Percentiles rank a stretch among this genome's conserved stretches.
Conservation (phyloP, 1,140 invertebrate species). For the Hyles euphorbiae region DNA sequence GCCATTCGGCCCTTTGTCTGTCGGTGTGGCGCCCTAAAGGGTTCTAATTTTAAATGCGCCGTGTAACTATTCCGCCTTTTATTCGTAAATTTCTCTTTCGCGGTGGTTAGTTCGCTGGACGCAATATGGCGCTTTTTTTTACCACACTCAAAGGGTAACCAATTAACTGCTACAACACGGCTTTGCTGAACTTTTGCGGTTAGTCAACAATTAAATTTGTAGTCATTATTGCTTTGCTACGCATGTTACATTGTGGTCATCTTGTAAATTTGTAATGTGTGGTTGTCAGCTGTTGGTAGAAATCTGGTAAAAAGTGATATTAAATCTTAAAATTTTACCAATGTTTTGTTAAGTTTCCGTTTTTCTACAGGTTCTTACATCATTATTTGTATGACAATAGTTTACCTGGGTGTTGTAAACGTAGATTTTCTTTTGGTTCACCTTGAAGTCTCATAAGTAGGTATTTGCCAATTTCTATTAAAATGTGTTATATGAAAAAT, state of each 20-base stretch:
- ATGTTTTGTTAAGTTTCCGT: too few species aligned
- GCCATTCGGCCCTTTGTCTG: constrained; percentile 71
- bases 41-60: constrained; percentile 74
- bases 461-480: too few species aligned
- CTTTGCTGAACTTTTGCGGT: constrained; percentile 57
- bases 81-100: constrained; percentile 74
- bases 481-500: too few species aligned
- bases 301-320: too few species aligned
- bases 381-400: too few species aligned
- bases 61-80: constrained; percentile 71
- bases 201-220: constrained; percentile 33
- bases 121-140: constrained; percentile 70
- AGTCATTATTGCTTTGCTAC: neutral
- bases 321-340: too few species aligned
- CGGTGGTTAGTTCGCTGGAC: constrained; percentile 69
- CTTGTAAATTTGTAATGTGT: too few species aligned
- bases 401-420: too few species aligned
- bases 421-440: too few species aligned
- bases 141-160: constrained; percentile 55
- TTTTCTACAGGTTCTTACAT: too few species aligned
- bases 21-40: constrained; percentile 74
- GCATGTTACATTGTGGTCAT: neutral
- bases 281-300: too few species aligned
- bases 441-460: too few species aligned
- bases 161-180: constrained; percentile 63